Conservation (phyloP, 2,797 vertebrate species). For the Dendrocincla fuliginosa region DNA sequence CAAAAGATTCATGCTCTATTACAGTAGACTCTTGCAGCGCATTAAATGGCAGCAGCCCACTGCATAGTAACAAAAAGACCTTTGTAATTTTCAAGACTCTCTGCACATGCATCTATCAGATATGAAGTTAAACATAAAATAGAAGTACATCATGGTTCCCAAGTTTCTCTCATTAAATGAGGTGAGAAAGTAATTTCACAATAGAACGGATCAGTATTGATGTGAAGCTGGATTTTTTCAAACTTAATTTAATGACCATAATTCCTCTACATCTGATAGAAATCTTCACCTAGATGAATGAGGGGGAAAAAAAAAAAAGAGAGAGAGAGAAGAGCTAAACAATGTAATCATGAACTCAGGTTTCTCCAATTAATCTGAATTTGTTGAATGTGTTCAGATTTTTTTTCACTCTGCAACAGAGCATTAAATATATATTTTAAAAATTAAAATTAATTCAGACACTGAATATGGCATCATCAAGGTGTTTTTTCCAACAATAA, state of each 20-base stretch:
- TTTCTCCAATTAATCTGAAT: background rate
- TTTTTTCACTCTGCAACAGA: background rate
- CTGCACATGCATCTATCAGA: background rate
- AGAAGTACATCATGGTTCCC: background rate
- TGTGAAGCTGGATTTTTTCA: background rate
- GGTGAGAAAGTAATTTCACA: constrained; percentile 45
- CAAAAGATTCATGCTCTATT: background rate
- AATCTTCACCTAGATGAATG: background rate
- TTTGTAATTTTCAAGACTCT: background rate
- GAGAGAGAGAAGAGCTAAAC: background rate
- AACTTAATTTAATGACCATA: background rate
- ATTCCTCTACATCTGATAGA: background rate
- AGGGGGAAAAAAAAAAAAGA: background rate
- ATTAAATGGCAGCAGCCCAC: background rate
- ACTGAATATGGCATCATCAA: background rate
- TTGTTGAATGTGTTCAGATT: background rate
- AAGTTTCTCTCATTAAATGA: constrained; percentile 29
- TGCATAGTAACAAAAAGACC: background rate
- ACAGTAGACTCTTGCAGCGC: background rate
- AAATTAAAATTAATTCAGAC: background rate
- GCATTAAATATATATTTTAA: background rate
- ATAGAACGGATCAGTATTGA: constrained; percentile 5
- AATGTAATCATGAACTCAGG: background rate
- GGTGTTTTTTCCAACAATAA: background rate
- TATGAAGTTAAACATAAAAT: constrained; percentile 11